Conservation (phyloP, 2,113 vertebrate genomes). For the Pao palembangensis region DNA sequence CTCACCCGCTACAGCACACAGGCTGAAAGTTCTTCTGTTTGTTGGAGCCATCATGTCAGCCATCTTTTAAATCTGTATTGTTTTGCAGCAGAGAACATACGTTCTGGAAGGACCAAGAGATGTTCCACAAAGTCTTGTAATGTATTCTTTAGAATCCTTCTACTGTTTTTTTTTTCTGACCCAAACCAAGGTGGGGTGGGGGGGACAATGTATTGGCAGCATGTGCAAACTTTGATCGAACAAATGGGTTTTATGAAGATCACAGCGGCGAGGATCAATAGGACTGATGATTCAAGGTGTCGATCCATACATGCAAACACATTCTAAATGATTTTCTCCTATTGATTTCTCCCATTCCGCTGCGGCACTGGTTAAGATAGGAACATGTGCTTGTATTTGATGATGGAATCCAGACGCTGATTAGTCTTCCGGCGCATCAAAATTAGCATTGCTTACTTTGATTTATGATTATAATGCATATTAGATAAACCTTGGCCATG, state of each 20-base stretch:
- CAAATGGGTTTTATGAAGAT: constrained; percentile 72
- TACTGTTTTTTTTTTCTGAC: constrained; percentile 38
- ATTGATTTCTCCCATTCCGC: constrained; percentile 58
- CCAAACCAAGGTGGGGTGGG: constrained; percentile 33
- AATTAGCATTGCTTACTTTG: constrained; percentile 59
- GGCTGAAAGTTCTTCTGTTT: constrained; percentile 11
- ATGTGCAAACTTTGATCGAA: constrained; percentile 65
- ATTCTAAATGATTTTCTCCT: constrained; percentile 72
- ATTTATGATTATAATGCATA: constrained; percentile 65
- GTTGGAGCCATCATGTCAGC: neutral
- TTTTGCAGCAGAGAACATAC: neutral
- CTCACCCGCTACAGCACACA: neutral
- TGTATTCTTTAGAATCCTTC: constrained; percentile 26
- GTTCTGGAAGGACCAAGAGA: neutral
- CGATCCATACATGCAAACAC: constrained; percentile 74
- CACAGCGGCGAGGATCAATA: constrained; percentile 66
- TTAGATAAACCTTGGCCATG: constrained; percentile 52
- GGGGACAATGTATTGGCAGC: constrained; percentile 56
- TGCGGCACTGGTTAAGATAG: constrained; percentile 51
- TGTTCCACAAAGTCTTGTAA: neutral
- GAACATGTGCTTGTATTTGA: constrained; percentile 55
- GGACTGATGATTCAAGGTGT: constrained; percentile 68
- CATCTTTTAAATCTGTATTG: neutral
- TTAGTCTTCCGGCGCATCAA: constrained; percentile 50
- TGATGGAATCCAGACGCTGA: constrained; percentile 55